Evolutionary conservation across 1,140 invertebrate species (phyloP).

Genomic region (Drosophila asahinai): DNA sequence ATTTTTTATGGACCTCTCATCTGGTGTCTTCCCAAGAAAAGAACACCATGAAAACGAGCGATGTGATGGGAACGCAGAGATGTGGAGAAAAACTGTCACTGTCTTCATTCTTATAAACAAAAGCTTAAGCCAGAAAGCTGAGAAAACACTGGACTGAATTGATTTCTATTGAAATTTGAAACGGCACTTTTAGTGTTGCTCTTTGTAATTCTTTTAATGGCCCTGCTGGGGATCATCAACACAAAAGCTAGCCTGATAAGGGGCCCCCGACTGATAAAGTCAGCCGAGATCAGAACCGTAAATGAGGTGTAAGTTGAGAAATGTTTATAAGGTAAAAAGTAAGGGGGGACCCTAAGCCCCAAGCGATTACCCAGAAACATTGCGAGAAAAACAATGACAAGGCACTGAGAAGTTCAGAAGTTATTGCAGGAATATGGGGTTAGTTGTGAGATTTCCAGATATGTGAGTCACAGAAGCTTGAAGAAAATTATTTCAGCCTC

Average conservation of each 20-base stretch:
- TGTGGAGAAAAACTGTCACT: slow-evolving; percentile 39
- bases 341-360: neutral
- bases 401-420: slow-evolving; percentile 4
- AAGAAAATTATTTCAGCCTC: no score
- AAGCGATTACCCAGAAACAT: slow-evolving; percentile 10
- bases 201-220: slow-evolving; percentile 48
- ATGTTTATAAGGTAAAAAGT: neutral
- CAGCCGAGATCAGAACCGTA: slow-evolving; percentile 5
- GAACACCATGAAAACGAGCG: slow-evolving; percentile 30
- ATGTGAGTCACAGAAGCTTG: slow-evolving; percentile 4
- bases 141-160: slow-evolving; percentile 66
- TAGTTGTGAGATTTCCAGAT: neutral
- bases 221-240: slow-evolving; percentile 8
- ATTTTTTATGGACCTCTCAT: slow-evolving; percentile 65
- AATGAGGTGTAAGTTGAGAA: slow-evolving; percentile 30
- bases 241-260: slow-evolving; percentile 27
- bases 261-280: slow-evolving; percentile 19
- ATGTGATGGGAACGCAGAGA: slow-evolving; percentile 14
- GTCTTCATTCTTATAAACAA: slow-evolving; percentile 51
- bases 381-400: slow-evolving; percentile 26
- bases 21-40: slow-evolving; percentile 39
- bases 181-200: slow-evolving; percentile 69
- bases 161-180: slow-evolving; percentile 82
- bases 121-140: slow-evolving; percentile 49
- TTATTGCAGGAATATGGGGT: neutral